Conservation (phyloP, 2,888 invertebrate genomes). For the Abscondita cerata region DNA sequence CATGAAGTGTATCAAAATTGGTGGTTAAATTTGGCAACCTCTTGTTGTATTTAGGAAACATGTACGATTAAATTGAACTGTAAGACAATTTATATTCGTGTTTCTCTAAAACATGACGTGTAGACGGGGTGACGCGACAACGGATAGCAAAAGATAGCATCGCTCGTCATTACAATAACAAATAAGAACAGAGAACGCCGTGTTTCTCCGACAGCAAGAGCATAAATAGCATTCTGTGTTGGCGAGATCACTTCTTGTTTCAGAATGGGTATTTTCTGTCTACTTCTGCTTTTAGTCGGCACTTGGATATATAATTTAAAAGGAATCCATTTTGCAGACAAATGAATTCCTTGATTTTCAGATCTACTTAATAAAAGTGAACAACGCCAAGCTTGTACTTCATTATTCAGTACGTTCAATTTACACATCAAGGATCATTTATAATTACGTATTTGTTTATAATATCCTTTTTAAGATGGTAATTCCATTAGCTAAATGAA, state of each 20-base stretch:
- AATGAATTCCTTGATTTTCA: slow-evolving; percentile 22
- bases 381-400: slow-evolving; percentile 6
- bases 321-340: slow-evolving; percentile 21
- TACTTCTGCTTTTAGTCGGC: slow-evolving; percentile 25
- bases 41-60: slow-evolving; percentile 21
- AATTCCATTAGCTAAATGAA: no score
- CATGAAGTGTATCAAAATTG: slow-evolving; percentile 13
- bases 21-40: slow-evolving; percentile 18
- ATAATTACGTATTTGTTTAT: slow-evolving; percentile 2
- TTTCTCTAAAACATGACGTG: slow-evolving; percentile 52
- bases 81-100: slow-evolving; percentile 37
- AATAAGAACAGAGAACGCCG: slow-evolving; percentile 57
- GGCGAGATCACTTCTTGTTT: slow-evolving; percentile 38
- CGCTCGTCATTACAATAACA: slow-evolving; percentile 59
- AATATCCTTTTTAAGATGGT: no score
- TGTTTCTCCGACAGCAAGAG: slow-evolving; percentile 51
- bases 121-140: slow-evolving; percentile 54
- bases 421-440: slow-evolving; percentile 3
- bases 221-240: slow-evolving; percentile 51
- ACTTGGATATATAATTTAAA: slow-evolving; percentile 22
- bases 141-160: slow-evolving; percentile 55
- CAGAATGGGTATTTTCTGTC: slow-evolving; percentile 32
- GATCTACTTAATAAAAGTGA: slow-evolving; percentile 9
- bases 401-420: slow-evolving; percentile 4
- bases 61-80: slow-evolving; percentile 34